These are phyloP conservation scores for Caenorhabditis remanei DNA, from an alignment of 1,140 invertebrate species.

Conservation along the genomic window DNA sequence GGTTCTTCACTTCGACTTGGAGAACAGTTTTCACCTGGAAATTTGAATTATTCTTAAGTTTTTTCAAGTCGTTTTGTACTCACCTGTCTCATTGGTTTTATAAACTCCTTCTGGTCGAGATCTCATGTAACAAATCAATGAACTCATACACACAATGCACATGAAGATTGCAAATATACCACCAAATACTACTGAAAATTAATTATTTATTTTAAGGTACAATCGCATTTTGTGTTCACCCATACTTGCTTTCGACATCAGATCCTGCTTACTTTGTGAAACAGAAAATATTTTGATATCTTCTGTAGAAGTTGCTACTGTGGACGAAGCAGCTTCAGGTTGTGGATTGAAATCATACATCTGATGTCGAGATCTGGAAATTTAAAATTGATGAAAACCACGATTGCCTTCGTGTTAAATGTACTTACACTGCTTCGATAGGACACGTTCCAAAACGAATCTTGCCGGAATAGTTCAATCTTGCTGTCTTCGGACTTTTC, in stretches of 20 bases:
- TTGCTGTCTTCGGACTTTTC: constrained; percentile 60
- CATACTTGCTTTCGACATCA: constrained; percentile 61
- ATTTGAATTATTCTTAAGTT: not conserved
- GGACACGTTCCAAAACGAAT: constrained; percentile 66
- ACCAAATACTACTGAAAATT: constrained; percentile 57
- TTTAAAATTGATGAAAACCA: not conserved
- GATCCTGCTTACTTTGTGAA: constrained; percentile 28
- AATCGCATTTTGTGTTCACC: not conserved
- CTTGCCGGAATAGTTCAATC: constrained; percentile 52
- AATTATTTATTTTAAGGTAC: not conserved
- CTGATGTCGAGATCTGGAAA: constrained; percentile 53
- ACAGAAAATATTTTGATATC: constrained; percentile 55
- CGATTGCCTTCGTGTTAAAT: not conserved
- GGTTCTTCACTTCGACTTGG: constrained; percentile 46
- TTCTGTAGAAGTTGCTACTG: constrained; percentile 51
- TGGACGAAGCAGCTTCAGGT: not conserved
- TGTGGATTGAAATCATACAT: constrained; percentile 34
- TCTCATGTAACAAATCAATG: constrained; percentile 64
- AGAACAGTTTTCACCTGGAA: constrained; percentile 79
- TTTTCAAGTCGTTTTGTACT: not conserved
- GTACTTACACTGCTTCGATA: constrained; percentile 44
- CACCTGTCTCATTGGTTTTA: constrained; percentile 65
- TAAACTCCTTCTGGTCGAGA: constrained; percentile 67
- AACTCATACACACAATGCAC: constrained; percentile 52
- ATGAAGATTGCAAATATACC: constrained; percentile 29